These are phyloP conservation scores for Cephalopachus bancanus DNA, from an alignment of 2,797 vertebrate species.

Conservation along the genomic window DNA sequence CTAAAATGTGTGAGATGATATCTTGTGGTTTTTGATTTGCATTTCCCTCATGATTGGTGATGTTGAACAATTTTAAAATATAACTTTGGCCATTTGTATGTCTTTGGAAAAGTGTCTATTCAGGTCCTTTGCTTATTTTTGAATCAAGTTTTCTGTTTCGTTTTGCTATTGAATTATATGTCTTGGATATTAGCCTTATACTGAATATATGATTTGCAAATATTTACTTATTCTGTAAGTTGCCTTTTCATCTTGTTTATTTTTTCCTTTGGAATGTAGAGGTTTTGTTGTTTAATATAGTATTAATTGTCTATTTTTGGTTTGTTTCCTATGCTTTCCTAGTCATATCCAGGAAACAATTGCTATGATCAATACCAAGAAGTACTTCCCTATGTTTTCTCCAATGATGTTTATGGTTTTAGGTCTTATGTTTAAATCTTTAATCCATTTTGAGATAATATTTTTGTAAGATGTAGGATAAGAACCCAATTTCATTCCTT, in stretches of 20 bases:
- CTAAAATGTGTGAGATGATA: background rate
- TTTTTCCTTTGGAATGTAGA: background rate
- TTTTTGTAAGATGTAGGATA: background rate
- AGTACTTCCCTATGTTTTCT: background rate
- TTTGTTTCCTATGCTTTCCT: background rate
- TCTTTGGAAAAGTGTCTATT: background rate
- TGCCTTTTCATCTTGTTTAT: background rate
- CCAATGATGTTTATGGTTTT: background rate
- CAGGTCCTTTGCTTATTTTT: background rate
- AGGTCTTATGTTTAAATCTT: background rate
- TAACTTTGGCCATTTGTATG: background rate
- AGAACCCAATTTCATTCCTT: background rate
- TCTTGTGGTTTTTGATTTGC: background rate
- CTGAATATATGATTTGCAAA: background rate
- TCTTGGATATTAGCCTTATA: background rate
- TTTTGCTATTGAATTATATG: background rate
- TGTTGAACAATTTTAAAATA: background rate
- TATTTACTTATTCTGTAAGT: background rate
- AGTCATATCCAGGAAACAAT: background rate
- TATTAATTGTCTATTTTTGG: background rate
- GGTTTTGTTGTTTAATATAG: background rate
- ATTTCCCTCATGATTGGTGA: background rate
- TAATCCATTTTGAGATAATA: background rate
- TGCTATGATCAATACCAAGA: background rate
- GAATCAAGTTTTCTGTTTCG: background rate